Conservation (phyloP, 2,797 vertebrate genomes). For the Nannoperca obscura region DNA sequence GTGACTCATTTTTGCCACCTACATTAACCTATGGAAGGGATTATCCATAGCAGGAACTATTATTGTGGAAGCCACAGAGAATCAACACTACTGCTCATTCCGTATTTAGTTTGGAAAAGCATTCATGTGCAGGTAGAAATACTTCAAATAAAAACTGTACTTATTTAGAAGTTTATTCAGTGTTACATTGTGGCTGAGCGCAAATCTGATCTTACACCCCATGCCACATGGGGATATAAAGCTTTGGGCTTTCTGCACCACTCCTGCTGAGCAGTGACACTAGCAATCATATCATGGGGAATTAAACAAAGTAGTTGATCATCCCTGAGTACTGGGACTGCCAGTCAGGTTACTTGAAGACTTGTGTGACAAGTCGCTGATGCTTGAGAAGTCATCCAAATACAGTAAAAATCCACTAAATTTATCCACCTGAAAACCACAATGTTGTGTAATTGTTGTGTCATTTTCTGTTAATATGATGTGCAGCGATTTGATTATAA, state of each 20-base stretch:
- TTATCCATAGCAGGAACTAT: background rate
- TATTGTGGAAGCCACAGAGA: background rate
- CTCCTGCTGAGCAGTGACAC: slow-evolving; percentile 71
- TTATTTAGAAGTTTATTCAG: background rate
- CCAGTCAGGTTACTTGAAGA: slow-evolving; percentile 36
- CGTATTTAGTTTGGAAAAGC: background rate
- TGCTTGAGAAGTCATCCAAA: background rate
- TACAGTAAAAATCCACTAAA: background rate
- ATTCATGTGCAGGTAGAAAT: background rate
- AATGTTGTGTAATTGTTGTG: background rate
- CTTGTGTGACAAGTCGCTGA: slow-evolving; percentile 20
- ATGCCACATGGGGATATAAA: slow-evolving; percentile 47
- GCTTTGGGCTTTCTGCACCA: slow-evolving; percentile 51
- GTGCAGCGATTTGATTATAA: background rate
- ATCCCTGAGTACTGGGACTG: slow-evolving; percentile 43
- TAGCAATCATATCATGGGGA: slow-evolving; percentile 67
- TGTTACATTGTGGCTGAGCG: background rate
- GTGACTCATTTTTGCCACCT: slow-evolving; percentile 60
- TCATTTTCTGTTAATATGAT: background rate
- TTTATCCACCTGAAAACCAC: background rate
- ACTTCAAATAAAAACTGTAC: background rate
- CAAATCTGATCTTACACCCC: background rate
- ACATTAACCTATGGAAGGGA: background rate
- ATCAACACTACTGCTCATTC: background rate
- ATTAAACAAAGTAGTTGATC: slow-evolving; percentile 61